These are phyloP conservation scores for Rhagophthalmus giganteus DNA, from an alignment of 2,888 invertebrate genomes.

Conservation along the genomic window DNA sequence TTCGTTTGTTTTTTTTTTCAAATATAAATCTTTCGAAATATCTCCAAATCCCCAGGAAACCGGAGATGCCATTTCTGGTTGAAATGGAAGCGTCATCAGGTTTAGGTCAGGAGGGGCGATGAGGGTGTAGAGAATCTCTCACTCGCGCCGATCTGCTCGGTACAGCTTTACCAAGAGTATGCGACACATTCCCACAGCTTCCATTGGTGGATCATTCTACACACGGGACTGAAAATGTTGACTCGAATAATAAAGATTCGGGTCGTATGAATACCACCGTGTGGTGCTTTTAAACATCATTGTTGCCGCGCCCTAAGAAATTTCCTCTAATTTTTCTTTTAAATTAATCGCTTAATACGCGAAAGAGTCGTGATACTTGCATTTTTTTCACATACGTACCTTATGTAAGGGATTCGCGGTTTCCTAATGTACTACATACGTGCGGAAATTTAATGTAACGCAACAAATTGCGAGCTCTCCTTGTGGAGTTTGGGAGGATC, in stretches of 20 bases:
- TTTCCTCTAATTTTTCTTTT: no score
- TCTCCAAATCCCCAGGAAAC: conserved; percentile 28
- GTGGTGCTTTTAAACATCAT: conserved; percentile 14
- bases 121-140: conserved; percentile 44
- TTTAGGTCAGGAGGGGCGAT: conserved; percentile 32
- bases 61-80: conserved; percentile 40
- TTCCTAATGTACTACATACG: no score
- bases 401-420: no score
- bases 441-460: no score
- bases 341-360: no score
- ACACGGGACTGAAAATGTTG: conserved; percentile 49
- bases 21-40: conserved; percentile 16
- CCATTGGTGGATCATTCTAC: conserved; percentile 45
- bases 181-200: conserved; percentile 47
- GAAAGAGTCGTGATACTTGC: no score
- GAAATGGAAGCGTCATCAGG: conserved; percentile 44
- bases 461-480: no score
- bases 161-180: conserved; percentile 47
- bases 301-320: conserved; percentile 23
- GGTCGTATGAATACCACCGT: conserved; percentile 30
- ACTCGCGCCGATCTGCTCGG: conserved; percentile 47
- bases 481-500: no score
- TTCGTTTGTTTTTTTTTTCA: conserved; percentile 6
- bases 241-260: conserved; percentile 38
- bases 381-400: no score